These are phyloP conservation scores for Blastobasis lacticolella DNA, from an alignment of 2,888 invertebrate genomes.

Conservation along the genomic window DNA sequence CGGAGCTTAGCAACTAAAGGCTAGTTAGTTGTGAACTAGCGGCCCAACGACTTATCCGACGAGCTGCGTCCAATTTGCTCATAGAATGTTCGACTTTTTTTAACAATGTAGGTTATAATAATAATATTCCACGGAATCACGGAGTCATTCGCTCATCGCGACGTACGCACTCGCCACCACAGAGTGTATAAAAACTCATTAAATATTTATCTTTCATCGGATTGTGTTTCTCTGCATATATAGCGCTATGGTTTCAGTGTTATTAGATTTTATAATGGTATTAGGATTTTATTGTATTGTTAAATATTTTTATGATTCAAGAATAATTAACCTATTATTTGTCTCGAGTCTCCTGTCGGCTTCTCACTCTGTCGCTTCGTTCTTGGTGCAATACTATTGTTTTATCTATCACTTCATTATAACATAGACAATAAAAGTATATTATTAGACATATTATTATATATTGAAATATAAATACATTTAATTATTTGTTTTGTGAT, in stretches of 20 bases:
- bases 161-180: too few relatives aligned
- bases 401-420: constrained; percentile 3
- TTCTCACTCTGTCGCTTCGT: constrained; percentile 2
- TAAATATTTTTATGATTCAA: neutral
- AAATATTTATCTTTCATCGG: neutral
- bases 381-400: constrained; percentile 10
- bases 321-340: neutral
- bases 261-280: constrained; percentile 8
- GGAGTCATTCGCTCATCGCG: too few relatives aligned
- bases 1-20: constrained; percentile 27
- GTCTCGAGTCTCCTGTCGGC: neutral
- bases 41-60: constrained; percentile 14
- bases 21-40: constrained; percentile 27
- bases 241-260: neutral
- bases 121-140: too few relatives aligned
- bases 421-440: constrained; percentile 13
- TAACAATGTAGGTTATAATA: too few relatives aligned
- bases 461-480: constrained; percentile 1
- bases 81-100: too few relatives aligned
- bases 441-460: constrained; percentile 5
- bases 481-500: constrained; percentile 9
- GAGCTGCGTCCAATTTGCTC: too few relatives aligned
- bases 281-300: constrained; percentile 11
- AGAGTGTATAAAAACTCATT: too few relatives aligned
- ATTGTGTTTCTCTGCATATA: neutral